phyloP scores from a whole-genome alignment of 1,140 invertebrate genomes.

The Orius laevigatus region DNA sequence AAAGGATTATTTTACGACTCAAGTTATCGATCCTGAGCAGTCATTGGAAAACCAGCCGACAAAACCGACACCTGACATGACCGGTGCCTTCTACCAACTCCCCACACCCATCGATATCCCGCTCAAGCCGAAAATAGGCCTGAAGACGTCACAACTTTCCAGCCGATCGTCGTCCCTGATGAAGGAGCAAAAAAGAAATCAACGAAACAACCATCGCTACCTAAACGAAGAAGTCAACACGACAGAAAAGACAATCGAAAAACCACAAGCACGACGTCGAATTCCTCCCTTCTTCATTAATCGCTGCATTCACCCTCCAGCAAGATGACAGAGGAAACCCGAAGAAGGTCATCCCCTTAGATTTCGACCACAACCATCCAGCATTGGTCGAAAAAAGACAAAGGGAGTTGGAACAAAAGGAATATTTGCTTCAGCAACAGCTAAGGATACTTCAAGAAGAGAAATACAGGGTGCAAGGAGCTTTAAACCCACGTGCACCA shows the following conservation, averaged over 20 bases:
- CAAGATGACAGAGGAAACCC: constrained; percentile 57
- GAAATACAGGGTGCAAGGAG: constrained; percentile 8
- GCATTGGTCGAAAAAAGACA: constrained; percentile 29
- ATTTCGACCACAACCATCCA: constrained; percentile 24
- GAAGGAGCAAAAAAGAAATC: background rate
- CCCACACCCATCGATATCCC: background rate
- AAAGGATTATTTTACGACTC: no score
- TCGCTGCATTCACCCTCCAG: constrained; percentile 67
- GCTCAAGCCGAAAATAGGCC: background rate
- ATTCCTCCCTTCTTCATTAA: constrained; percentile 58
- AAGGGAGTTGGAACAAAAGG: constrained; percentile 46
- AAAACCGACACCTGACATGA: no score
- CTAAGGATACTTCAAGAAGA: constrained; percentile 45
- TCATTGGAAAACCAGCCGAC: no score
- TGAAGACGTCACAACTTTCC: background rate
- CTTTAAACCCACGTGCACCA: no score
- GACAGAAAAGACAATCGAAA: background rate
- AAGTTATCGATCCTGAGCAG: no score
- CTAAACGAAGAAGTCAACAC: background rate
- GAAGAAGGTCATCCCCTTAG: constrained; percentile 55
- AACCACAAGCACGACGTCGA: constrained; percentile 39
- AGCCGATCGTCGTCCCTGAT: background rate
- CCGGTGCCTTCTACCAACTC: no score
- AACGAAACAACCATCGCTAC: background rate
- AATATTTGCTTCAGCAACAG: constrained; percentile 49